Conservation (phyloP, 30 jellyfish, hydroid and myxozoan genomes). For the Calvadosia cruxmelitensis region DNA sequence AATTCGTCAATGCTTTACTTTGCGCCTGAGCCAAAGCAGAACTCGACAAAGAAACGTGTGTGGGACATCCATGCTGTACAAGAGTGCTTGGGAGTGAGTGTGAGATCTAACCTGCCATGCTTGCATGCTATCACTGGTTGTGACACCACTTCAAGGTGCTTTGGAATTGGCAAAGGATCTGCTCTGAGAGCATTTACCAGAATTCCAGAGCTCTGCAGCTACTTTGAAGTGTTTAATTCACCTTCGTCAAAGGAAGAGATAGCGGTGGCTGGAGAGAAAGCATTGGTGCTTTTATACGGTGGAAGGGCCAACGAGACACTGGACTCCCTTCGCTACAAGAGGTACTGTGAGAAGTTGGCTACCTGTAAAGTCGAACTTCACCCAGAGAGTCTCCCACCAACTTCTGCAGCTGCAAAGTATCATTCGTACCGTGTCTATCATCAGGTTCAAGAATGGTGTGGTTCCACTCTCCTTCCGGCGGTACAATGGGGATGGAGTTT, state of each 20-base stretch:
- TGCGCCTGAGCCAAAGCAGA: too few relatives aligned
- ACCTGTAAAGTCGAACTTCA: constrained; percentile 5
- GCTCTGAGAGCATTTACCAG: constrained; percentile 17
- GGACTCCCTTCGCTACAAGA: constrained; percentile 9
- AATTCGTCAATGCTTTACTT: too few relatives aligned
- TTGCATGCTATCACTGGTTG: constrained; percentile 28
- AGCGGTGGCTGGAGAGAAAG: constrained; percentile 13
- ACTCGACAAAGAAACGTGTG: too few relatives aligned
- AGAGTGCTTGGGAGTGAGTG: constrained; percentile 10
- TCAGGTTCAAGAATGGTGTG: constrained; percentile 22
- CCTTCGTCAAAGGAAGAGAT: constrained; percentile 10
- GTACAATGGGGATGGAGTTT: constrained; percentile 26
- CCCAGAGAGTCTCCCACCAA: constrained; percentile 29
- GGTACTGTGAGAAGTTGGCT: constrained; percentile 19
- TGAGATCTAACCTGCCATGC: constrained; percentile 1
- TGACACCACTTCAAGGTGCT: constrained; percentile 22
- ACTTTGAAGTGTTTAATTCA: not conserved
- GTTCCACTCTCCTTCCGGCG: constrained; percentile 9
- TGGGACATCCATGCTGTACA: too few relatives aligned
- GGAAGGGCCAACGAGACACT: constrained; percentile 12
- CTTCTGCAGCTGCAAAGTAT: constrained; percentile 24
- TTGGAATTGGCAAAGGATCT: constrained; percentile 15
- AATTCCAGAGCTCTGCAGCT: too few relatives aligned
- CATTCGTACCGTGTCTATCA: constrained; percentile 19
- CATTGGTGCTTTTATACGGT: constrained; percentile 18